A percentile compares a stretch with the other conserved stretches of the same genome.
These are phyloP conservation scores for Oryzias curvinotus DNA, from an alignment of 2,113 vertebrate species.

Conservation along the genomic window DNA sequence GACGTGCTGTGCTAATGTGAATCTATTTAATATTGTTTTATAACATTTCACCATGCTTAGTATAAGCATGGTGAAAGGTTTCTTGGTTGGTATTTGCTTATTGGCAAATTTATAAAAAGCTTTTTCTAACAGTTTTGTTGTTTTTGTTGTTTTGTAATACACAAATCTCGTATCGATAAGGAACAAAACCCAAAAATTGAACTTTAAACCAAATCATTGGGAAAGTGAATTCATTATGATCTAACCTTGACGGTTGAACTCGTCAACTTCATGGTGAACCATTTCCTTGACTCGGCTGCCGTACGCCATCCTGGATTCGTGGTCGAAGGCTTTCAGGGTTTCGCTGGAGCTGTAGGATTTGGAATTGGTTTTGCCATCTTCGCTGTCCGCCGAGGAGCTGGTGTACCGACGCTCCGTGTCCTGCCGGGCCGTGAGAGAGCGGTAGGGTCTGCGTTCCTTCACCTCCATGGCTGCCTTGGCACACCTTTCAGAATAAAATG, in stretches of 20 bases:
- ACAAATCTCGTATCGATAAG: too few relatives aligned
- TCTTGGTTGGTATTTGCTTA: too few relatives aligned
- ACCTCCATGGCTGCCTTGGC: conserved; percentile 89
- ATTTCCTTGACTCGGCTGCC: conserved; percentile 89
- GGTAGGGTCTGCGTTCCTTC: conserved; percentile 95
- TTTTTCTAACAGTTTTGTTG: too few relatives aligned
- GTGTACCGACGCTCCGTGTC: conserved; percentile 93
- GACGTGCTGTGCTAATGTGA: too few relatives aligned
- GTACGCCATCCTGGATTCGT: conserved; percentile 88
- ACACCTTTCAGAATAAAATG: conserved; percentile 83
- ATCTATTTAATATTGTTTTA: too few relatives aligned
- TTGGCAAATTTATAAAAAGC: too few relatives aligned
- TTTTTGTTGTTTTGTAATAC: too few relatives aligned
- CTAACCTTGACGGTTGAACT: conserved; percentile 89
- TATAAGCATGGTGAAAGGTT: too few relatives aligned
- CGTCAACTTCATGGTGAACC: conserved; percentile 93
- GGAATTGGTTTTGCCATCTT: conserved; percentile 88
- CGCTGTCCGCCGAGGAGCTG: conserved; percentile 92
- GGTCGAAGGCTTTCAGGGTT: conserved; percentile 97
- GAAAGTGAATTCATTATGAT: neutral
- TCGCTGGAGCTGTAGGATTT: conserved; percentile 99
- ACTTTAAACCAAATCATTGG: neutral
- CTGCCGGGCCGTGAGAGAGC: conserved; percentile 90
- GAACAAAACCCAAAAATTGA: too few relatives aligned
- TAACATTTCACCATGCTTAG: too few relatives aligned